Evolutionary conservation across 2,113 vertebrate genomes (phyloP).

Genomic region (Promerops cafer): DNA sequence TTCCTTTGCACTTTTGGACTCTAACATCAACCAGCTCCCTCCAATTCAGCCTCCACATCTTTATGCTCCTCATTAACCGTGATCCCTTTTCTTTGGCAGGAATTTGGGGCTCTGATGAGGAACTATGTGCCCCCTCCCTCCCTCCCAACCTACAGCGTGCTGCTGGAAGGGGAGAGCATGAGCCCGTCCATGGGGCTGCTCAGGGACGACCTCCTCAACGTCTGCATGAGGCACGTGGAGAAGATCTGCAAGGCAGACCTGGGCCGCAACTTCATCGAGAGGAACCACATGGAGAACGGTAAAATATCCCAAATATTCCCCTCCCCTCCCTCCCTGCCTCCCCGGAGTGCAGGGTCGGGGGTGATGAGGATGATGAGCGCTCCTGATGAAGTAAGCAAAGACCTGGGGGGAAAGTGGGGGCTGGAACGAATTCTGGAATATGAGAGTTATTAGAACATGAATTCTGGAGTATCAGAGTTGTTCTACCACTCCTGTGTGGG

Average conservation of each 20-base stretch:
- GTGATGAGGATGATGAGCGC: background rate
- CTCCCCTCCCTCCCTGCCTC: background rate
- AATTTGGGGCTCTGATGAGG: constrained; percentile 76
- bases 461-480: background rate
- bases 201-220: constrained; percentile 73
- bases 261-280: constrained; percentile 76
- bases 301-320: background rate
- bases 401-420: background rate
- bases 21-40: background rate
- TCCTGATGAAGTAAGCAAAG: background rate
- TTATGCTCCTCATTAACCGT: background rate
- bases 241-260: constrained; percentile 78
- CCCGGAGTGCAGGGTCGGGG: background rate
- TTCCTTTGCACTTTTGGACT: background rate
- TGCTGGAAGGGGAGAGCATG: constrained; percentile 77
- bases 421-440: background rate
- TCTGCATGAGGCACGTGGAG: constrained; percentile 78
- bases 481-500: background rate
- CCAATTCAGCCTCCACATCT: background rate
- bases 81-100: constrained; percentile 29
- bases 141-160: constrained; percentile 75
- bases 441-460: background rate
- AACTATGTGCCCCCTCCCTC: constrained; percentile 73
- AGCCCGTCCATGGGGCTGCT: constrained; percentile 73
- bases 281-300: constrained; percentile 77